Evolutionary conservation across 2,888 invertebrate species (phyloP).

Genomic region (Drosophila rellima): DNA sequence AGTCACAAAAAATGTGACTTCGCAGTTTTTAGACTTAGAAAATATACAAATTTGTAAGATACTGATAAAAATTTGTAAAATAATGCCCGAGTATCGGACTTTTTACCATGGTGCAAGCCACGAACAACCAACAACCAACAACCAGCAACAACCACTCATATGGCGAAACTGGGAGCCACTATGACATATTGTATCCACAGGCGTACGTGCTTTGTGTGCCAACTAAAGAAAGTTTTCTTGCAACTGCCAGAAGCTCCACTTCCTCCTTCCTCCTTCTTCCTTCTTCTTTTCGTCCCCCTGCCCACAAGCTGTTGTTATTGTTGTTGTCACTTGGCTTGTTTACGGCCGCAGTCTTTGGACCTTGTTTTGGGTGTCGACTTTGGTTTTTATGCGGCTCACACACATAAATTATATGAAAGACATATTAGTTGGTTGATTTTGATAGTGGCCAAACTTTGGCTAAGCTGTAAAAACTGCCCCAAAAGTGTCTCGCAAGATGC

Average conservation of each 20-base stretch:
- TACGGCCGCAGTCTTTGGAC: conserved; percentile 52
- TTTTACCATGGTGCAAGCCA: too few species aligned
- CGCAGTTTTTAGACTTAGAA: too few species aligned
- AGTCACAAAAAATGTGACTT: too few species aligned
- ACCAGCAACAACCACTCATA: conserved; percentile 23
- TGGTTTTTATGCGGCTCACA: conserved; percentile 59
- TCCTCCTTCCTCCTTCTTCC: not conserved
- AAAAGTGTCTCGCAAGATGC: conserved; percentile 12
- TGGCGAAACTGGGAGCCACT: conserved; percentile 51
- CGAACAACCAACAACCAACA: too few species aligned
- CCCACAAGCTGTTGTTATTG: not conserved
- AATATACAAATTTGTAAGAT: too few species aligned
- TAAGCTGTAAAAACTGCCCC: conserved; percentile 48
- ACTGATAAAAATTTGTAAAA: too few species aligned
- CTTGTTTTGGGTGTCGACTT: conserved; percentile 42
- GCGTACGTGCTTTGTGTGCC: conserved; percentile 68
- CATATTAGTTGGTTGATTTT: conserved; percentile 70
- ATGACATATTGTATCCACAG: conserved; percentile 81
- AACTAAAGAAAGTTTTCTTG: conserved; percentile 65
- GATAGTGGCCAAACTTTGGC: conserved; percentile 58
- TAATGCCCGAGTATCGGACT: too few species aligned
- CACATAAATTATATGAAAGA: conserved; percentile 68
- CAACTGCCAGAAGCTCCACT: conserved; percentile 19
- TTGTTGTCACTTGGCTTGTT: conserved; percentile 56
- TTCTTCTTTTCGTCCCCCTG: not conserved